A percentile compares a stretch with the other conserved stretches of the same genome.
Conservation (phyloP, 30 jellyfish, hydroid and myxozoan species). For the Nemopilema nomurai region DNA sequence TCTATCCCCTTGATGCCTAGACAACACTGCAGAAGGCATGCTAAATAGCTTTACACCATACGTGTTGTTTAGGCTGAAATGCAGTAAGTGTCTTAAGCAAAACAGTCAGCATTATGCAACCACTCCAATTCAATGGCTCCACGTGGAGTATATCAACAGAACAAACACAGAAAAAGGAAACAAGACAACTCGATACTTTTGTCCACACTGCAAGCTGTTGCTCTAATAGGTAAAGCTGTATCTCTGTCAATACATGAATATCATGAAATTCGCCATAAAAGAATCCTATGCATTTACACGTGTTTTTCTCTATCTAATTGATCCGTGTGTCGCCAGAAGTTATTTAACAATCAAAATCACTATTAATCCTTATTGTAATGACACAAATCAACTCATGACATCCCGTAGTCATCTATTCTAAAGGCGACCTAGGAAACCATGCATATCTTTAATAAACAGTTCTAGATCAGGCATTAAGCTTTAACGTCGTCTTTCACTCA, state of each 20-base stretch:
- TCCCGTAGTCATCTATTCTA: constrained; percentile 53
- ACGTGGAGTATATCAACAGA: too few relatives aligned
- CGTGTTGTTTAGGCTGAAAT: too few relatives aligned
- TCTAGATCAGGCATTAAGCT: constrained; percentile 30
- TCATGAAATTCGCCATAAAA: not conserved
- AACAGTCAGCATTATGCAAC: too few relatives aligned
- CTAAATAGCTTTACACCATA: too few relatives aligned
- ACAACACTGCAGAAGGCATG: too few relatives aligned
- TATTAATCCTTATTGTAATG: constrained; percentile 47
- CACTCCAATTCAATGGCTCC: too few relatives aligned
- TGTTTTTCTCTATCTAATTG: constrained; percentile 29
- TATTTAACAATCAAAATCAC: constrained; percentile 62
- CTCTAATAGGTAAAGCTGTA: not conserved
- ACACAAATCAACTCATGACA: constrained; percentile 65
- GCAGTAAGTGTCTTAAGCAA: too few relatives aligned
- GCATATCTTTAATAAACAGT: constrained; percentile 47
- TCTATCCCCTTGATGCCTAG: too few relatives aligned
- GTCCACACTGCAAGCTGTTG: not conserved
- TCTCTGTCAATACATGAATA: not conserved
- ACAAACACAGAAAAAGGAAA: not conserved
- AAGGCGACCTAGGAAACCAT: constrained; percentile 63
- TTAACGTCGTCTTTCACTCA: constrained; percentile 29
- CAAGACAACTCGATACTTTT: not conserved
- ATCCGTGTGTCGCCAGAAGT: constrained; percentile 77
- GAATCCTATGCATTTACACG: constrained; percentile 40